Evolutionary conservation across 2,888 invertebrate genomes (phyloP), one percentile per base, ranked within the genome.

Genomic region (Torymus texanus): DNA sequence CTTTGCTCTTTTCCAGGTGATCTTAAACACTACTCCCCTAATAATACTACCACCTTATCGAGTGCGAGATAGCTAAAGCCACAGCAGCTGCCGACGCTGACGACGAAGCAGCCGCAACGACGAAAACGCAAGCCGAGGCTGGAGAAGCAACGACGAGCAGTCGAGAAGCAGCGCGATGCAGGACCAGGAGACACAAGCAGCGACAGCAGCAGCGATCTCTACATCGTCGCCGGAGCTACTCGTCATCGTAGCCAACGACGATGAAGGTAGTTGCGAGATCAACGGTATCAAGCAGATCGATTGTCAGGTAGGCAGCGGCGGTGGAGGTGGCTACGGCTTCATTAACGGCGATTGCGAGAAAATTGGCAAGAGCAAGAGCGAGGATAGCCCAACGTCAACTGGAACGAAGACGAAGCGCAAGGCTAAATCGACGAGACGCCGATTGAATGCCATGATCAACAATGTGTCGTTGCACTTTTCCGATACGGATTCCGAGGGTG

Each of bases 401-500:
- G 84, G 82, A 24, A 75, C 83, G 4, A 89, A 88, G 68, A 77
- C 84, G 0, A 90, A 88, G 65, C 87, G 89, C 53, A 90, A 90
- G 83, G 81, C 88, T 2, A 84, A 88, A 41, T 88, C 89, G 0
- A 86, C 88, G 0, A 84, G 90, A 4, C 85, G 87, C 50, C 86
- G 88, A 0, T 79, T 90, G 21, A 88, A 89, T 66, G 89, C 90
- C 0, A 85, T 88, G 85, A 88, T 89, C 82, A 90, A 85, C 81
- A 90, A 90, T 63, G 77, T 88, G 1, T 90, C 90, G 11, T 75
- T 90, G 0, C 89, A 90, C 18, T 90, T 90, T 74, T 90, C 90
- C 55, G 90, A 90, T 58, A 89, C 89, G 0, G 90, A 90, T 78
- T 90, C 90, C 5, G 90, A 90, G 79, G 90, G 90, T 14, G 90